Evolutionary conservation across 1,140 invertebrate species (phyloP), one percentile per base, ranked within the genome.

Genomic region (Cecropterus lyciades): DNA sequence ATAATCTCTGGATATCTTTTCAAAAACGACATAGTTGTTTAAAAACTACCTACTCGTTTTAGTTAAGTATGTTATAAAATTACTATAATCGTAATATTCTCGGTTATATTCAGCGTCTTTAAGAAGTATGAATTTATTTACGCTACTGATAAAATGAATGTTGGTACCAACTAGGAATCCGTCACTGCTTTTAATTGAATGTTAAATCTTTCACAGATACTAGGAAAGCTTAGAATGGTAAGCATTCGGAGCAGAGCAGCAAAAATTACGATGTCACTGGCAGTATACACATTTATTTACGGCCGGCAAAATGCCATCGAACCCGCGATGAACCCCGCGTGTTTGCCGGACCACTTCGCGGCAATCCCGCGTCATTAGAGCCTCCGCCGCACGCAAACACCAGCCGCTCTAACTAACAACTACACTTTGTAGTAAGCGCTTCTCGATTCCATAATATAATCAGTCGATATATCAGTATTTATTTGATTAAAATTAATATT

Each of bases 261-360:
- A 53, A 52, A 13, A 33, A 13, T 30, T 8, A 24, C 49, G 24
- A 33, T 20, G 27, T 24, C 24, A 17, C 1, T 15, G 20, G 49
- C 49, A 30, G 24, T 14, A 7, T n/a, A 53, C 30, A 20, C 24
- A 8, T 52, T 52, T 52, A 13, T 52, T 33, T 53, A 40, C 51
- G 27, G 14, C 27, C 51, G 13, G 27, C 27, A 53, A 53, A 53
- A 53, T 53, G 15, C 30, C 51, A 53, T 40, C 13, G 51, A 53
- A 53, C 51, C 49, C 51, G 13, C 27, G 8, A 1, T 37, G 51
- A 53, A 53, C 51, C 27, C n/a, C 15, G 30, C 4, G 10, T 53
- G 30, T 53, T 37, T 53, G 51, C 51, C 24, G 30, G 51, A 33
- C 30, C 51, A 53, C 51, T 53, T 53, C 13, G 51, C 51, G 33